Evolutionary conservation across 2,113 vertebrate species (phyloP).

Genomic region (Caracal caracal): DNA sequence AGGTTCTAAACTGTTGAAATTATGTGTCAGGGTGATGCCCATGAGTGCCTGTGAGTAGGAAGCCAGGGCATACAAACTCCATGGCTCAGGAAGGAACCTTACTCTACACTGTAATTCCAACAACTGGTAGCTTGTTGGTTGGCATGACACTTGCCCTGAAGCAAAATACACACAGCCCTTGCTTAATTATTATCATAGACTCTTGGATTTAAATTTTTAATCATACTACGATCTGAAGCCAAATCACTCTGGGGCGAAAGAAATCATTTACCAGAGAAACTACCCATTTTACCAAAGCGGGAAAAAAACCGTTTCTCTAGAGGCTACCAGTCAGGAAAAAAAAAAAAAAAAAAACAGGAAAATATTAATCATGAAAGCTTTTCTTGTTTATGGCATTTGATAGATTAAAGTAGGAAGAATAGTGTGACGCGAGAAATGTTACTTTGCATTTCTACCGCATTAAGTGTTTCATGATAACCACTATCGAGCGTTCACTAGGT

Average conservation of each 20-base stretch:
- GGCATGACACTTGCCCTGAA: not conserved
- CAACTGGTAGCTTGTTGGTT: not conserved
- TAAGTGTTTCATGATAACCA: not conserved
- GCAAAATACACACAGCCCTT: not conserved
- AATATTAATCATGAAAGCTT: not conserved
- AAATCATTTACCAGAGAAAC: constrained; percentile 18
- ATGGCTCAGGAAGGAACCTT: not conserved
- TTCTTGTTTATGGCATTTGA: not conserved
- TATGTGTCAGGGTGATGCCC: not conserved
- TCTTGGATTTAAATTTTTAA: constrained; percentile 17
- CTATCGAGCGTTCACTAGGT: not conserved
- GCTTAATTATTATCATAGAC: not conserved
- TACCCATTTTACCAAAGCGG: not conserved
- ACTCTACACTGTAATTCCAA: not conserved
- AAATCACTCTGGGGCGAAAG: not conserved
- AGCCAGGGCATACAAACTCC: not conserved
- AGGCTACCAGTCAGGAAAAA: not conserved
- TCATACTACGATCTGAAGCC: not conserved
- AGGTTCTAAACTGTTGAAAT: not conserved
- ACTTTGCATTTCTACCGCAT: not conserved
- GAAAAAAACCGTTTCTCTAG: not conserved
- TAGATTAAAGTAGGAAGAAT: not conserved
- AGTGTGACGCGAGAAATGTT: not conserved
- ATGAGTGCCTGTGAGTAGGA: not conserved
- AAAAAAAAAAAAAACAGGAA: not conserved